Base-by-base conservation (phyloP, 1,140 invertebrate genomes). In the Bemisia tabaci region DNA sequence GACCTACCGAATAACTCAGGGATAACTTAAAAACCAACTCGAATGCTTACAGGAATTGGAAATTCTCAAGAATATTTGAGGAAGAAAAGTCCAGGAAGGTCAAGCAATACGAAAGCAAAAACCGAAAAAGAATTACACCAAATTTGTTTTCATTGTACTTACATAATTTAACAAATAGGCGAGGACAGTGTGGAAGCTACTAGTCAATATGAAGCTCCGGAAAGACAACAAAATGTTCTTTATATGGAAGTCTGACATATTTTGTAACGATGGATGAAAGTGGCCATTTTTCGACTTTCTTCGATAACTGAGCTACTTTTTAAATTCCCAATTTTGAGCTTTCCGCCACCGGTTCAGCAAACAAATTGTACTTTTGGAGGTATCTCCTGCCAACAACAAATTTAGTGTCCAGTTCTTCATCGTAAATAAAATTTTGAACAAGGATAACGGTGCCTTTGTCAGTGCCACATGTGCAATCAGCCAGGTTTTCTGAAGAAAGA, bases 401-500 rank as follows among this genome's bases (percentile, higher is more conserved):
- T 39, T 27, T 23, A 39, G 27, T 39, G 1, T 39, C 58, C 9
- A 64, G 17, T 22, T 39, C 27, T 39, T 17, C 58, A 62, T 22
- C 33, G 58, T 64, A 64, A 39, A 26, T 39, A 64, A 64, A 17
- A 64, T 64, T 64, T 64, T 64, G 27, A 22, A 64, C 22, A 1
- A 64, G 25, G 1, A 64, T 23, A 22, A 64, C 58, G 26, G 33
- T 26, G 24, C 63, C 63, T n/a, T 22, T 22, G 22, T 39, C 26
- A 23, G 27, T 33, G 58, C 63, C 27, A 64, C 63, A 64, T n/a
- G n/a, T n/a, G 22, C 63, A 64, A 39, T 64, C 58, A 64, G 33
- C 58, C n/a, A 39, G 63, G 1, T 26, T 22, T 39, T n/a, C 25
- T 12, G 58, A 23, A 24, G 26, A 27, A 58, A 64, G 48, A 58